phyloP scores from a whole-genome alignment of 1,140 invertebrate species.

The Yoshiicerus persimilis region DNA sequence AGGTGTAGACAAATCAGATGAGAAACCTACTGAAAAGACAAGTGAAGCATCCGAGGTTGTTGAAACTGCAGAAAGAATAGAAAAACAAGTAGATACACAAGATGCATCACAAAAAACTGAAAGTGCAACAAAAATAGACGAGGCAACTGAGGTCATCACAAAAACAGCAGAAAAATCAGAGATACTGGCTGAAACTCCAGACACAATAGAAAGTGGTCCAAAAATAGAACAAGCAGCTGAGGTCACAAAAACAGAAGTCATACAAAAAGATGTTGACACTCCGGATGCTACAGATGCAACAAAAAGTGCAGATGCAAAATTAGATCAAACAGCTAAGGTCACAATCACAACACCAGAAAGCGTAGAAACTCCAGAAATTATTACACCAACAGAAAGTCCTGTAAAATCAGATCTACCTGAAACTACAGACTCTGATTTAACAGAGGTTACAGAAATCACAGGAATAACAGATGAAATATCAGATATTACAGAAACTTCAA shows the following conservation, averaged over 20 bases:
- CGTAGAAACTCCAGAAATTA: neutral
- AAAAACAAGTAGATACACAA: no score
- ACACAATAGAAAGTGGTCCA: neutral
- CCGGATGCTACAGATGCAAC: neutral
- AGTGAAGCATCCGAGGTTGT: no score
- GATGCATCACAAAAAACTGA: no score
- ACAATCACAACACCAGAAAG: no score
- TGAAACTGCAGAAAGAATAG: no score
- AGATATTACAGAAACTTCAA: neutral
- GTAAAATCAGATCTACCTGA: neutral
- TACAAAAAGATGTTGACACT: neutral
- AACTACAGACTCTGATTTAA: neutral
- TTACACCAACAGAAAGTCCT: neutral
- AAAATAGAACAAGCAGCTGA: neutral
- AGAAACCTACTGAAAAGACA: no score
- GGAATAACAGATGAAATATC: neutral
- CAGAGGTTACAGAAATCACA: neutral
- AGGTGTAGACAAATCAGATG: no score
- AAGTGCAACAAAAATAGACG: no score
- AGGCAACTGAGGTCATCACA: neutral
- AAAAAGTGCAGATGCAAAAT: neutral
- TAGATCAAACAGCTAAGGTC: no score
- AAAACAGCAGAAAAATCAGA: neutral
- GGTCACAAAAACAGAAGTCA: neutral
- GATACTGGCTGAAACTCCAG: neutral